Evolutionary conservation across 2,797 vertebrate species (phyloP), one percentile per base, ranked within the genome.

Genomic region (Lacerta viridis): DNA sequence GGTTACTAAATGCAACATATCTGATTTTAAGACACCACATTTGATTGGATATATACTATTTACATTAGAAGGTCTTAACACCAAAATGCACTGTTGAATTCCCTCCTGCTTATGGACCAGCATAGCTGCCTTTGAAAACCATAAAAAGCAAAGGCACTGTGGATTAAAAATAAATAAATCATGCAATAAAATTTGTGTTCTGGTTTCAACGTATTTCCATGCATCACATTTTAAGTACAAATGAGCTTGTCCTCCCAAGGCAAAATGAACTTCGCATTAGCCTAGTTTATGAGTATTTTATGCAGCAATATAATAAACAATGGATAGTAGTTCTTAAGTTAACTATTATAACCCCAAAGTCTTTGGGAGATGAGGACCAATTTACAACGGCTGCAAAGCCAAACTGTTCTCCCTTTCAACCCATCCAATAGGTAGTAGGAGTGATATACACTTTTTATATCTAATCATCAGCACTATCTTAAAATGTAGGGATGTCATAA

Each of bases 401-500:
- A 68, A 87, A 89, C 41, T 89, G 92, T 93, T 94, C 90, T 93
- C 83, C 80, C 82, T 80, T 74, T 88, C 76, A 87, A 84, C 89
- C 91, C 83, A 79, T 87, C 82, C 84, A 93, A 92, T 33, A 33
- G 33, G 33, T 33, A 33, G 33, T 33, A 33, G 33, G 91, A 93
- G 93, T 88, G 74, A 90, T 87, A 82, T 91, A 93, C 91, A 91
- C 91, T 92, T 95, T 89, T 69, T 74, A 84, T 94, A 93, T 91
- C 93, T 93, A 89, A 95, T 93, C 91, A 95, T 93, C 91, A 91
- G 89, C 50, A 92, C 83, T 3, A 50, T 75, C 61, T 89, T 89
- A 88, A 87, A 92, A 93, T 79, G 80, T 89, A 92, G 94, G 92
- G 94, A 92, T 90, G 93, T 94, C 89, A 93, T 86, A 92, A 91